Base-by-base conservation (phyloP, 2,888 invertebrate species). In the Spilarctia lutea region DNA sequence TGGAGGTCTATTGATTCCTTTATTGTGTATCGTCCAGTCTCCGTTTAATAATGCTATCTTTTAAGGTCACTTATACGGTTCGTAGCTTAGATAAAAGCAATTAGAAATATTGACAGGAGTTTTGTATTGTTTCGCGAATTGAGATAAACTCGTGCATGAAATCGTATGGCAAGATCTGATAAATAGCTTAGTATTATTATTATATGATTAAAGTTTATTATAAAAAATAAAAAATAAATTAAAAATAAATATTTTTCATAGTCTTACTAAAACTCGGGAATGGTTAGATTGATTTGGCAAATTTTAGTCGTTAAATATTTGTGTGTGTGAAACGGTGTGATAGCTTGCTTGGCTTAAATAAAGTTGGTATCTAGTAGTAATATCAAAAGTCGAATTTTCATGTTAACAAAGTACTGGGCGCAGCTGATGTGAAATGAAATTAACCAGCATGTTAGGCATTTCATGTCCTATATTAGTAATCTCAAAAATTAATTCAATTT, bases 1-100 rank as follows among this genome's bases (percentile, higher is more conserved):
- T 81, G 88, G 82, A 85, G 86, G 83, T 80, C 86, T 76, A 76
- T 69, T 74, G 6, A 69, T 73, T 69, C 63, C 35, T 73, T 72
- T 63, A 69, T 72, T 67, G 72, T 70, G 56, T 74, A 42, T 70
- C n/a, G 45, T 68, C 10, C 18, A 39, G 11, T n/a, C n/a, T 60
- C 16, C 20, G 30, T 48, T 68, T 68, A 33, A 68, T 69, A 56
- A n/a, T 18, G 52, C 30, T 68, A 74, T 74, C 65, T 69, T 60
- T 73, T 63, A 3, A 45, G 60, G 60, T 39, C 60, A 39, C 27
- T 48, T n/a, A 39, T 27, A 33, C 45, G 65, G 52, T 72, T 72
- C 52, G 72, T 72, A n/a, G 20, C 35, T 24, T 56, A n/a, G 72
- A 72, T 72, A 72, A 72, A 63, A 42, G 42, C 42, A 42, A 60